These are phyloP conservation scores for Caenorhabditis sp. DNA, from an alignment of 2,888 invertebrate genomes.

Conservation along the genomic window DNA sequence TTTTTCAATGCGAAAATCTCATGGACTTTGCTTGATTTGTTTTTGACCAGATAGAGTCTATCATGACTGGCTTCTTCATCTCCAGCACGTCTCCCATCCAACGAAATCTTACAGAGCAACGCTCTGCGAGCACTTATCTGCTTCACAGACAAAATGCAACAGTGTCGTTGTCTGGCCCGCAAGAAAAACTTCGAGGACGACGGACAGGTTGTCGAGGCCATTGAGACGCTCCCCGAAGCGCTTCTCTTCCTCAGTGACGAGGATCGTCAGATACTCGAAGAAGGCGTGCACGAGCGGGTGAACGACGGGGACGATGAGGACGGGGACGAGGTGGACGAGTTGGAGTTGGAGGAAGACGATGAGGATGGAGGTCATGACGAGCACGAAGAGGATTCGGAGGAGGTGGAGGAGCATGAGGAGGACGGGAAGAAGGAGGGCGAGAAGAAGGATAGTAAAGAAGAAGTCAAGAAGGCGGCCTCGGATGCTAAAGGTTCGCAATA, in stretches of 20 bases:
- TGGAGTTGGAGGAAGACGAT: conserved; percentile 8
- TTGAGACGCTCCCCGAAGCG: conserved; percentile 61
- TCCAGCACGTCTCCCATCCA: neutral
- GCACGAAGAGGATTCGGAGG: conserved; percentile 25
- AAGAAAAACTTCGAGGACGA: conserved; percentile 60
- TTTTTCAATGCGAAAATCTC: no score
- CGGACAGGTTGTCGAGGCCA: conserved; percentile 47
- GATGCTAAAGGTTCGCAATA: conserved; percentile 41
- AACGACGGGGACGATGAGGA: conserved; percentile 54
- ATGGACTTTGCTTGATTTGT: no score
- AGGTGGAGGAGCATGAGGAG: conserved; percentile 13
- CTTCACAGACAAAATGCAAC: conserved; percentile 73
- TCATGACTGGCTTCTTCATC: neutral
- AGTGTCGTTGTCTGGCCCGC: conserved; percentile 70
- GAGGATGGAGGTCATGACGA: conserved; percentile 23
- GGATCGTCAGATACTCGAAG: conserved; percentile 48
- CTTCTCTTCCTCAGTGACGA: conserved; percentile 56
- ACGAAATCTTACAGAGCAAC: conserved; percentile 66
- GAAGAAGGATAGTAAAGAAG: neutral
- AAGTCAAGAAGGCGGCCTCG: conserved; percentile 7
- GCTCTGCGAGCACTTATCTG: conserved; percentile 68
- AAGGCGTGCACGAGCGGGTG: conserved; percentile 35
- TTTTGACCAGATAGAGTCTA: no score
- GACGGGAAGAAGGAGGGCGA: neutral
- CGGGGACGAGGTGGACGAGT: conserved; percentile 48